Evolutionary conservation across 2,797 vertebrate species (phyloP), one percentile per base, ranked within the genome.

Genomic region (Centroberyx gerrardi): DNA sequence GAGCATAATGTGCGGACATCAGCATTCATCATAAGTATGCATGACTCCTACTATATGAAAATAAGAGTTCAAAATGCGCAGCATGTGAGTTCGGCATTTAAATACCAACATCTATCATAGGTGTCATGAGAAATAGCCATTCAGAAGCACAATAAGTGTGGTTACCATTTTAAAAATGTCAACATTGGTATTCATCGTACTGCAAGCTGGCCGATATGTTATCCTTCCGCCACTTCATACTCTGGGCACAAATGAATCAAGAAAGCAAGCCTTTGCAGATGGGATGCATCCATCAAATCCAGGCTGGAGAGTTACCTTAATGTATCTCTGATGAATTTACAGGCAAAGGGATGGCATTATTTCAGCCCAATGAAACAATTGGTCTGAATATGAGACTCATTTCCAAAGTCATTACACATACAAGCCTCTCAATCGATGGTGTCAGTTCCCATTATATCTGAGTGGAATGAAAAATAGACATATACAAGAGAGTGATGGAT

Each of bases 1-100:
- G 38, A 62, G 58, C 42, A 65, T 42, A 66, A 31, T 74, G 49
- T 17, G 28, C 38, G 31, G 27, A 64, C 14, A 68, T 76, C 33
- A 61, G 29, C 42, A 70, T 82, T 68, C 42, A 63, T 63, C 42
- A 64, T 31, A n/a, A 55, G 15, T 13, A 31, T 29, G 13, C 36
- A 42, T 14, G 22, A 15, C 12, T 54, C 8, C 38, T 1, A 38
- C 44, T 46, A 53, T 62, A 13, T 62, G 59, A 15, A 62, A 60
- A 53, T 1, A 9, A 54, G 31, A 46, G 27, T 44, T 46, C 33
- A 27, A n/a, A 22, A n/a, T 49, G 49, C 17, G 17, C 5, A 62
- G 22, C 40, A 15, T 51, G 58, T 28, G 3, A 7, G 15, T 36
- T 48, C 10, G 12, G 13, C 53, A 49, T 18, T 3, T 15, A 53